These are phyloP conservation scores for Toxotes jaculatrix DNA, from an alignment of 2,113 vertebrate genomes.

Conservation along the genomic window DNA sequence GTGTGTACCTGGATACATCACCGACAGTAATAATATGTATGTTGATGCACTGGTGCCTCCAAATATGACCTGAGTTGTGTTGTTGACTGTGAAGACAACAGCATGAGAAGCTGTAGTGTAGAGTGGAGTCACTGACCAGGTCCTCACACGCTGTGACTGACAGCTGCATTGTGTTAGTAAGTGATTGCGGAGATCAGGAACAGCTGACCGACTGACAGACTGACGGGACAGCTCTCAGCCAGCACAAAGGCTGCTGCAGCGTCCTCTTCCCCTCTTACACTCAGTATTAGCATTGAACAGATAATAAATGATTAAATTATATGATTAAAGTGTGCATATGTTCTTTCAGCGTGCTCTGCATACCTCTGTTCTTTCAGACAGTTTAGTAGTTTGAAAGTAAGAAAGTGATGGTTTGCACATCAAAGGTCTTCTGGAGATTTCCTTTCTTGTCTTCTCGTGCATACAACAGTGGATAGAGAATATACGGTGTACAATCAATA, in stretches of 20 bases:
- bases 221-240: conserved; percentile 32
- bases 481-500: too few species aligned
- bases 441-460: too few species aligned
- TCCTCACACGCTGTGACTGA: conserved; percentile 39
- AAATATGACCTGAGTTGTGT: too few species aligned
- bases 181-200: conserved; percentile 34
- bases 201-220: conserved; percentile 58
- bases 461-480: too few species aligned
- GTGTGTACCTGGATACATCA: background rate
- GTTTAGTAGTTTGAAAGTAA: too few species aligned
- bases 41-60: background rate
- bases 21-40: background rate
- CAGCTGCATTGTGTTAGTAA: conserved; percentile 43
- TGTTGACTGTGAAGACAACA: background rate
- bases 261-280: background rate
- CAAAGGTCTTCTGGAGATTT: too few species aligned
- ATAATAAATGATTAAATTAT: too few species aligned
- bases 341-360: too few species aligned
- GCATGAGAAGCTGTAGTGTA: background rate
- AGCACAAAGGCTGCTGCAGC: conserved; percentile 4
- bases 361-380: too few species aligned
- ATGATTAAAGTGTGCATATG: too few species aligned
- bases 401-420: too few species aligned
- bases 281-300: too few species aligned
- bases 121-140: background rate